Base-by-base conservation (phyloP, 2,888 invertebrate genomes). In the Minunthozetes semirufus region DNA sequence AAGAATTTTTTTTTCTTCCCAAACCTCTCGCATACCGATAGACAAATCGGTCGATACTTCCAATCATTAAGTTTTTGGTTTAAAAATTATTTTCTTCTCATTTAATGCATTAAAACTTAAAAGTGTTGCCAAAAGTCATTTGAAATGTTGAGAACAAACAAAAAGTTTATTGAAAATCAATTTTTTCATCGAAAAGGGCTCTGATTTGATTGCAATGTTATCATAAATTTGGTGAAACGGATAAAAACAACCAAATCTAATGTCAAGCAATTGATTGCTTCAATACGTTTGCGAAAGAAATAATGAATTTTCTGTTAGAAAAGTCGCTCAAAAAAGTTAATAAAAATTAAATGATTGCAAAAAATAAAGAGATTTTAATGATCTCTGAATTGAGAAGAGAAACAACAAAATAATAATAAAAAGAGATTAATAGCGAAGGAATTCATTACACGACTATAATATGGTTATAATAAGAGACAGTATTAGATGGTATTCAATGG, bases 401-500 rank as follows among this genome's bases (percentile, higher is more conserved):
- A 19, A 50, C 17, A 29, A 59, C 27, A 59, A 59, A 4, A 29
- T 50, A 50, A 15, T 29, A 59, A 42, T 42, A 42, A 42, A 17
- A 59, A 59, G 59, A 29, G 59, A 59, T 59, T 59, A 59, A 11
- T 59, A 59, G 8, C 9, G 17, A 17, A 29, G 59, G 17, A 22
- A 59, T 59, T 59, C 59, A 59, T 59, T 59, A 59, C 27, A 17
- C 22, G 59, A 22, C 19, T 66, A 66, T 42, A 66, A n/a, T 66
- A 38, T 42, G 19, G 38, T 27, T 27, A 22, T 33, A 66, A 66
- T 66, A 33, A 19, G 42, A 38, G 66, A 66, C 66, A 66, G 17
- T 59, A 59, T 66, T 38, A 27, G 13, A 38, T 15, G 38, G 42
- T 13, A 42, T 42, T 42, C 42, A 42, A 42, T 42, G 38, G 42